Evolutionary conservation across 2,113 vertebrate genomes (phyloP), one percentile per base, ranked within the genome.

Genomic region (Phyllostomus discolor): DNA sequence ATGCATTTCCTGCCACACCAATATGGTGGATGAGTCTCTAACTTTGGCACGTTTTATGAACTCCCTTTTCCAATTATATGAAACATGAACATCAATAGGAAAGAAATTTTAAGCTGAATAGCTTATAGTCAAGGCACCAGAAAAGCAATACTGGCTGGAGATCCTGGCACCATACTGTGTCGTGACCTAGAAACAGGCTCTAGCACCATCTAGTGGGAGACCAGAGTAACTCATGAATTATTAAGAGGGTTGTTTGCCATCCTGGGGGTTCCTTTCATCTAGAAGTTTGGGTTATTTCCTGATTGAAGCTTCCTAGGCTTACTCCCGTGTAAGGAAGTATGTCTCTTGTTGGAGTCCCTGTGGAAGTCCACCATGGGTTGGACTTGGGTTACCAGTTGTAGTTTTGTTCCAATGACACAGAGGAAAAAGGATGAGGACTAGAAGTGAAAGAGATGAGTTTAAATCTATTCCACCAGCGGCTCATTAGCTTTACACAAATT

Each of bases 171-270:
- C 82, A 93, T 83, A 35, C 1, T 76, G 43, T 15, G 17, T 72
- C 19, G 10, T 7, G 62, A n/a, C 15, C 4, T 72, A 91, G 81
- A 82, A 95, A 87, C n/a, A 69, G 69, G 86, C 33, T 89, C 64
- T 91, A 96, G 96, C 89, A 69, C 94, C 96, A 96, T 93, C 96
- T 97, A 97, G 95, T 95, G 96, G 94, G 59, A 95, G 54, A 78
- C 33, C 38, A 76, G 69, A 96, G 59, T 46, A 95, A 96, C 48
- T 91, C 50, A 26, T 19, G 17, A n/a, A 83, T 95, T 84, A 79
- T 69, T 86, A 87, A 89, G 28, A 96, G 24, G 62, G 43, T 20
- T 73, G 57, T 76, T 90, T 78, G 89, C 82, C 87, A 70, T 17
- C 24, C 46, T 64, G 14, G 79, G 59, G 80, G 50, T 66, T 80